A percentile compares a stretch with the other conserved stretches of the same genome.
Conservation (phyloP, 2,113 vertebrate genomes). For the Grallaria varia region DNA sequence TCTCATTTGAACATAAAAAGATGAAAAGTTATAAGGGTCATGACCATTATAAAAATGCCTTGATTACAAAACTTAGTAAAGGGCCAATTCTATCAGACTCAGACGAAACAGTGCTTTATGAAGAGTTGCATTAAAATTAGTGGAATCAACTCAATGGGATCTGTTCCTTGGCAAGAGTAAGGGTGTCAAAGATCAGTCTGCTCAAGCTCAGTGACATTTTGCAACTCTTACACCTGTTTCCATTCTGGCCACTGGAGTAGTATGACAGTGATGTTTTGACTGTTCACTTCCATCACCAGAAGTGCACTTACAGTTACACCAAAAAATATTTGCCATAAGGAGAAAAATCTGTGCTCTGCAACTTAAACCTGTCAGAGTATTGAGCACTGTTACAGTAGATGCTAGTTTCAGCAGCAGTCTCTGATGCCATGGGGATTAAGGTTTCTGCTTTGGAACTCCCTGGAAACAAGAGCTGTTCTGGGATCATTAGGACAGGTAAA, state of each 20-base stretch:
- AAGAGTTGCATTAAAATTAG: not conserved
- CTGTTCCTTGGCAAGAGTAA: not conserved
- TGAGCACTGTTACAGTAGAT: not conserved
- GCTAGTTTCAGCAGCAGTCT: not conserved
- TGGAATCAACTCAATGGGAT: not conserved
- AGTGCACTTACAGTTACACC: not conserved
- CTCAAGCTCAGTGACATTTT: not conserved
- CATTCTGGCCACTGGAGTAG: not conserved
- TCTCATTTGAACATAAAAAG: constrained; percentile 20
- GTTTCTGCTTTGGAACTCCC: not conserved
- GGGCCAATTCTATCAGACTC: not conserved
- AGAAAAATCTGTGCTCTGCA: not conserved
- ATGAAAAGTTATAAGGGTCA: not conserved
- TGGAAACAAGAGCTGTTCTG: not conserved
- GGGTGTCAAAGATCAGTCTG: not conserved
- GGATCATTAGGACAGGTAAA: not conserved
- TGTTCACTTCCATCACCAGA: not conserved
- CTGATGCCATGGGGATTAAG: not conserved
- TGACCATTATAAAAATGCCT: not conserved
- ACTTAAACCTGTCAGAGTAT: not conserved
- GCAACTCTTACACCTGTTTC: not conserved
- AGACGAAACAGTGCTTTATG: not conserved
- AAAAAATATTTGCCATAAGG: not conserved
- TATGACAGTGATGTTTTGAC: not conserved
- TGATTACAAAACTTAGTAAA: not conserved